Evolutionary conservation across 2,113 vertebrate genomes (phyloP), one percentile per base, ranked within the genome.

Genomic region (Phyllostomus hastatus): DNA sequence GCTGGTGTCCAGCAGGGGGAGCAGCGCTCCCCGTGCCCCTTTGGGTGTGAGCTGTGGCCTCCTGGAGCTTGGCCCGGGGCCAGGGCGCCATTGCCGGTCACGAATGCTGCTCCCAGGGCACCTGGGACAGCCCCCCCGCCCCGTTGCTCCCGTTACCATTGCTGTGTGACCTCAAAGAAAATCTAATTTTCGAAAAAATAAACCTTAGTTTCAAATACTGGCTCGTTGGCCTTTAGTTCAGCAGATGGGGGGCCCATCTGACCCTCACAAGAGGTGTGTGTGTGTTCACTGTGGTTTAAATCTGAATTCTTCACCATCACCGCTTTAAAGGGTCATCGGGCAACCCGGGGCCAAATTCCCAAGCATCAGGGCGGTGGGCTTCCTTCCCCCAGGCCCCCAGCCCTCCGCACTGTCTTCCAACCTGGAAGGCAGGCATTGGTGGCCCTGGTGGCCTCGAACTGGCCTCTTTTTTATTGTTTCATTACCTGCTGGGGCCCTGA

Each of bases 401-500:
- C n/a, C 38, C 52, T 61, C 46, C 1, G 5, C 4, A 3, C 16
- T 31, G 3, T 38, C 20, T 33, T 31, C n/a, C 48, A 7, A 0
- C 20, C 0, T 10, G 20, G 15, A 50, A 19, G 14, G 11, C 24
- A 3, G 15, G 16, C 0, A 11, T 35, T 20, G 0, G 0, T 22
- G 59, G 24, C 48, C 35, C 14, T 8, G 66, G 54, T 26, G 4
- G 17, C 79, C 2, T 0, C 12, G 1, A 2, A 2, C 35, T 20
- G 22, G 59, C 33, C 69, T 50, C 41, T 54, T 72, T 48, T 22
- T 48, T 22, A 22, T 88, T n/a, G 0, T n/a, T 19, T 17, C 41
- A 2, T 72, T n/a, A 10, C 20, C 85, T 64, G 0, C 20, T 4
- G 24, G 28, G 64, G 26, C 41, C 26, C 78, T 46, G 67, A 61